Conservation (phyloP, 2,888 invertebrate species). For the Thereva unica region DNA sequence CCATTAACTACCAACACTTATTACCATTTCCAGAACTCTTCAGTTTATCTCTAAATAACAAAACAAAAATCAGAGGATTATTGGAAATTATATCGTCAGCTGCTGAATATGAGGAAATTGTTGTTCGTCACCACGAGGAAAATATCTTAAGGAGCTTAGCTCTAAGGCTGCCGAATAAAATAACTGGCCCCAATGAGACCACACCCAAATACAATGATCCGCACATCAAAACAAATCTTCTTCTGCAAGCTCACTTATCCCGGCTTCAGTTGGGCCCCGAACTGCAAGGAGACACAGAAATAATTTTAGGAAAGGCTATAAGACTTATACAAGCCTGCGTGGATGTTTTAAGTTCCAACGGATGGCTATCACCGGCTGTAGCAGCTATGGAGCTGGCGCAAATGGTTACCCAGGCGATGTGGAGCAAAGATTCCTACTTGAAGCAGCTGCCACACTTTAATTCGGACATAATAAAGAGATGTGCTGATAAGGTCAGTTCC, state of each 20-base stretch:
- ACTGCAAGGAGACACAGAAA: slow-evolving; percentile 92
- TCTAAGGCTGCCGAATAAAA: slow-evolving; percentile 65
- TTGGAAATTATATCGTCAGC: slow-evolving; percentile 98
- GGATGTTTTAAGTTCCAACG: slow-evolving; percentile 91
- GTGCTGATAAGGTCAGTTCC: slow-evolving; percentile 72
- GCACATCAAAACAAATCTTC: slow-evolving; percentile 92
- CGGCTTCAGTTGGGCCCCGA: slow-evolving; percentile 94
- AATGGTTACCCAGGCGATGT: slow-evolving; percentile 99
- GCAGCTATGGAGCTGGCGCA: slow-evolving; percentile 99
- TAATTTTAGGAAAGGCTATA: slow-evolving; percentile 81
- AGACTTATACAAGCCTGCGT: slow-evolving; percentile 94
- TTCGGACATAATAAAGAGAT: slow-evolving; percentile 83
- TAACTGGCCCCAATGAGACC: slow-evolving; percentile 64
- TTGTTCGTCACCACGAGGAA: slow-evolving; percentile 95
- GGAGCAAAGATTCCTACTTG: slow-evolving; percentile 97
- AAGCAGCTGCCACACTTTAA: slow-evolving; percentile 96
- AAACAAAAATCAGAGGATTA: slow-evolving; percentile 96
- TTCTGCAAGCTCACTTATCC: slow-evolving; percentile 94
- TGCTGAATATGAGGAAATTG: slow-evolving; percentile 92
- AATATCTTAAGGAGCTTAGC: slow-evolving; percentile 70
- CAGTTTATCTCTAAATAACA: slow-evolving; percentile 92
- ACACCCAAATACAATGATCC: slow-evolving; percentile 90
- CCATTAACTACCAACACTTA: slow-evolving; percentile 5
- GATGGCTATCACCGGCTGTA: slow-evolving; percentile 97
- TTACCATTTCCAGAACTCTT: slow-evolving; percentile 79